A percentile compares a stretch with the other conserved stretches of the same genome.
phyloP scores from a whole-genome alignment of 2,888 invertebrate species.

The Hermaeophaga mercurialis region DNA sequence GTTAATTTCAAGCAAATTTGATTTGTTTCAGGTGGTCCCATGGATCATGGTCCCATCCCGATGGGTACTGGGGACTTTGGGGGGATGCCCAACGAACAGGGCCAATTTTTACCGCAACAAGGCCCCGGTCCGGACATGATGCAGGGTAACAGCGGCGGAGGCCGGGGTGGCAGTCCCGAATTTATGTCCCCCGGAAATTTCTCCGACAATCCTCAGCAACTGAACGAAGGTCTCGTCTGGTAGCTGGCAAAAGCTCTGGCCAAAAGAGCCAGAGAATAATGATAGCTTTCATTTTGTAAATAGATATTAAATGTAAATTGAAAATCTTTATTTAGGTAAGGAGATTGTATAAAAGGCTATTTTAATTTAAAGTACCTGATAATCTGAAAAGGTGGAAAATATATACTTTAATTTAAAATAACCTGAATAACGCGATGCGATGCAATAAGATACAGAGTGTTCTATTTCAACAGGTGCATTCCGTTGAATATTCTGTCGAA shows the following conservation, averaged over 20 bases:
- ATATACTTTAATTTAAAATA: no score
- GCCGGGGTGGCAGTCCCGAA: constrained; percentile 74
- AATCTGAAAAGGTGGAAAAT: no score
- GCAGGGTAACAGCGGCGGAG: constrained; percentile 67
- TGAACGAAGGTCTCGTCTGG: constrained; percentile 78
- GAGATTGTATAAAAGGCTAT: not conserved
- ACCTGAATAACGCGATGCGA: no score
- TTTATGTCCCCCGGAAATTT: constrained; percentile 69
- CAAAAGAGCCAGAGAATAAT: constrained; percentile 56
- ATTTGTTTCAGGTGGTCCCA: constrained; percentile 66
- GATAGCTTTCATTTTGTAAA: constrained; percentile 26
- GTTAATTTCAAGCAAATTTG: not conserved
- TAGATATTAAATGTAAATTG: constrained; percentile 22
- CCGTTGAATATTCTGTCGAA: no score
- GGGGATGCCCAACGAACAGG: constrained; percentile 70
- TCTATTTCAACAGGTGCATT: no score
- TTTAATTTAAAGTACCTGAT: not conserved
- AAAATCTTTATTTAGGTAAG: constrained; percentile 3
- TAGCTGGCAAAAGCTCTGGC: constrained; percentile 63
- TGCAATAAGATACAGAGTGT: no score
- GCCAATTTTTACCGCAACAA: constrained; percentile 63
- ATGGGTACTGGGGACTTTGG: constrained; percentile 81
- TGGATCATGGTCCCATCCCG: constrained; percentile 71
- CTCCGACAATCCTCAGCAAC: constrained; percentile 73
- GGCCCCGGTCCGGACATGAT: constrained; percentile 66